Evolutionary conservation across 1,140 invertebrate genomes (phyloP).

Genomic region (Hormaphis cornu): DNA sequence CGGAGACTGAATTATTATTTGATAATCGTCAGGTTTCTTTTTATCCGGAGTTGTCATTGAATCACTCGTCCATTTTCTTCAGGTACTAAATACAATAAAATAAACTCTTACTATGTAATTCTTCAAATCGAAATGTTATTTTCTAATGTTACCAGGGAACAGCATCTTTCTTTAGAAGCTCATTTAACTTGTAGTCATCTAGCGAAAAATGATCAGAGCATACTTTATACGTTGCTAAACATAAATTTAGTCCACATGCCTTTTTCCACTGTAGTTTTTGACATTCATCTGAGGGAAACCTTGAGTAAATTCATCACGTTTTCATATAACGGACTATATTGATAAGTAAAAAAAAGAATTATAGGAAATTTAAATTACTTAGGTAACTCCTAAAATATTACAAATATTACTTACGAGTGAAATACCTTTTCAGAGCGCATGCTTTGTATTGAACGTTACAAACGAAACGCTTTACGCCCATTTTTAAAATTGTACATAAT

Average conservation of each 20-base stretch:
- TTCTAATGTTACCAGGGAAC: background rate
- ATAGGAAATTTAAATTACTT: background rate
- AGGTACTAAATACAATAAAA: background rate
- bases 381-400: background rate
- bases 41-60: background rate
- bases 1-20: background rate
- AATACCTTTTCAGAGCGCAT: background rate
- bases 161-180: background rate
- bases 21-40: background rate
- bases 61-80: background rate
- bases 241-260: background rate
- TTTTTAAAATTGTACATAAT: no score
- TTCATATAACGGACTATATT: background rate
- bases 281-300: background rate
- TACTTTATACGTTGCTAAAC: background rate
- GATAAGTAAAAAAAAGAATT: background rate
- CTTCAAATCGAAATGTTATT: background rate
- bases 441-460: background rate
- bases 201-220: background rate
- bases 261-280: background rate
- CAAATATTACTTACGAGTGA: background rate
- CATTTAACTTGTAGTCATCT: background rate
- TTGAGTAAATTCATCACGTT: background rate
- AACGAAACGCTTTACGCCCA: background rate
- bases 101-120: background rate